Conservation (phyloP, 2,113 vertebrate genomes). For the Ardeotis arabs region DNA sequence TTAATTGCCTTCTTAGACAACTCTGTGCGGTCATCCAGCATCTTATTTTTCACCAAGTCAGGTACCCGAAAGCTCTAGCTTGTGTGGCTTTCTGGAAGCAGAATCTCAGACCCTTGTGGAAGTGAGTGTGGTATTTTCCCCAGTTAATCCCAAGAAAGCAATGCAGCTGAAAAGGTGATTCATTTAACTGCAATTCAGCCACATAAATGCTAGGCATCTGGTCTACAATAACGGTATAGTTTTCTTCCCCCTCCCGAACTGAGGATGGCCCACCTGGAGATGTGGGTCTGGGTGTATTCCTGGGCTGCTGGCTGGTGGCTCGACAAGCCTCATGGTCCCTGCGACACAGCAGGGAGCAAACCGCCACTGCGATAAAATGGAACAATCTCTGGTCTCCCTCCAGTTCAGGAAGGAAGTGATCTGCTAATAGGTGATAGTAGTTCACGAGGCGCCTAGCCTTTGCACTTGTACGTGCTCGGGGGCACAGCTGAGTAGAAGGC, state of each 20-base stretch:
- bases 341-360: neutral
- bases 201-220: neutral
- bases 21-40: neutral
- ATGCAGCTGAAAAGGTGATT: neutral
- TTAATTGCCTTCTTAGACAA: conserved; percentile 16
- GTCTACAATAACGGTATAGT: neutral
- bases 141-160: neutral
- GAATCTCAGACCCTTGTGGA: neutral
- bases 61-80: neutral
- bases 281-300: neutral
- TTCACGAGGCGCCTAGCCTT: neutral
- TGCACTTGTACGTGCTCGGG: neutral
- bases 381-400: neutral
- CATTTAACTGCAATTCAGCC: neutral
- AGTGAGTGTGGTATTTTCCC: neutral
- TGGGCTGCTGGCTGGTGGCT: neutral
- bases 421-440: neutral
- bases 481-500: neutral
- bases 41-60: neutral
- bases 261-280: neutral
- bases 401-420: neutral
- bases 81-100: neutral
- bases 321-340: neutral
- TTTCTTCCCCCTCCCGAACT: fast-evolving
- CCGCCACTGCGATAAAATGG: neutral